Evolutionary conservation across 2,888 invertebrate genomes (phyloP), one percentile per base, ranked within the genome.

Genomic region (Drosophila peninsularis): DNA sequence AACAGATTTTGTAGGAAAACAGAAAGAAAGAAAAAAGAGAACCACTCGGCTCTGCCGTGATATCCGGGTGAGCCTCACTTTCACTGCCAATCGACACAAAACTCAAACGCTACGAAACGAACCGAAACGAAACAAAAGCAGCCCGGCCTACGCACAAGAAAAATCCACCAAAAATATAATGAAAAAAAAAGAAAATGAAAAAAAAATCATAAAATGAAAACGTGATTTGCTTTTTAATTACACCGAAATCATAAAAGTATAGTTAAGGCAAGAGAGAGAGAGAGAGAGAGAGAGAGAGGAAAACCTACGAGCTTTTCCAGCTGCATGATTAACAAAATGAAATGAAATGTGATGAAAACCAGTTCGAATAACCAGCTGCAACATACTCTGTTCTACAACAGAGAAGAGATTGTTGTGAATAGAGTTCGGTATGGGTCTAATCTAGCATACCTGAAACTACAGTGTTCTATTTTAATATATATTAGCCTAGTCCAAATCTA

Each of bases 161-260:
- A 71, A 69, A 14, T 44, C 75, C 52, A 65, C 37, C 11, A 58
- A 19, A 42, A 41, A 42, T 24, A 37, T 30, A 41, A 41, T 54
- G 24, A 42, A 30, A 19, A 39, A 13, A 37, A 14, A 50, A 52
- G 5, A 17, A 32, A 32, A 49, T 30, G 5, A n/a, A 36, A n/a
- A 11, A 56, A 77, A 56, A 54, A 61, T 58, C 60, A 78, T 69
- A 62, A 71, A 67, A 71, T 64, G 56, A 68, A 71, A 82, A 88
- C 82, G 82, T 82, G 82, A 82, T 88, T 88, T 80, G 88, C 70
- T 71, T 88, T 82, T 82, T 82, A 82, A 82, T 88, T 88, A 85
- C 67, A 60, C 14, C 49, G 37, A 68, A 67, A 57, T 58, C 62
- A 69, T 63, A 62, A 39, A 49, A 45, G 24, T 37, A 60, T 24